Conservation (phyloP, 1,140 invertebrate genomes). For the Scylla paramamosain region DNA sequence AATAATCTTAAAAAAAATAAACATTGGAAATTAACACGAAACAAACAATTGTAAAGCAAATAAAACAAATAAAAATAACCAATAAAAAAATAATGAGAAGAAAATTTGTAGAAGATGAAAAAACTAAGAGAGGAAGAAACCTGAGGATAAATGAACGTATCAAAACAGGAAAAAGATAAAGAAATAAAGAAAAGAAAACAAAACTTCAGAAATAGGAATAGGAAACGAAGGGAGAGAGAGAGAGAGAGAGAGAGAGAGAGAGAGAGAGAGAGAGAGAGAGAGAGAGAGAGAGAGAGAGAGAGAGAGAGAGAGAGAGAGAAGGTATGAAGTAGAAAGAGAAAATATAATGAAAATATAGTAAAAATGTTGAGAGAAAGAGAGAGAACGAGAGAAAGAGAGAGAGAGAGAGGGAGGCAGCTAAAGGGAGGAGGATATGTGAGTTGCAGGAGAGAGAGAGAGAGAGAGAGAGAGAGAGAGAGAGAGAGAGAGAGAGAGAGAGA, state of each 20-base stretch:
- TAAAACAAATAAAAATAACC: too few species aligned
- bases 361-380: constrained; percentile 15
- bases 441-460: not conserved
- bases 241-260: constrained; percentile 55
- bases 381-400: not conserved
- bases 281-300: not conserved
- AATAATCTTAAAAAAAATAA: too few species aligned
- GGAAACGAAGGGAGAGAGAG: not conserved
- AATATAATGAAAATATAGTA: not conserved
- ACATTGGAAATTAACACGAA: too few species aligned
- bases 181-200: constrained; percentile 26
- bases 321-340: not conserved
- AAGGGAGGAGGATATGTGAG: not conserved
- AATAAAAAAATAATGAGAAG: not conserved
- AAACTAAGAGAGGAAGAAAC: not conserved
- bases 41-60: too few species aligned
- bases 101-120: not conserved
- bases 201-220: constrained; percentile 33
- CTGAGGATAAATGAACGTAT: not conserved
- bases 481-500: not conserved
- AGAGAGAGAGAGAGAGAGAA: constrained; percentile 1
- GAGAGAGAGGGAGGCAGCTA: not conserved
- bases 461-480: not conserved
- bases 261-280: constrained; percentile 25
- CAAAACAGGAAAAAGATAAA: not conserved